Evolutionary conservation across 2,888 invertebrate species (phyloP).

Genomic region (Acanthosepion lycidas): DNA sequence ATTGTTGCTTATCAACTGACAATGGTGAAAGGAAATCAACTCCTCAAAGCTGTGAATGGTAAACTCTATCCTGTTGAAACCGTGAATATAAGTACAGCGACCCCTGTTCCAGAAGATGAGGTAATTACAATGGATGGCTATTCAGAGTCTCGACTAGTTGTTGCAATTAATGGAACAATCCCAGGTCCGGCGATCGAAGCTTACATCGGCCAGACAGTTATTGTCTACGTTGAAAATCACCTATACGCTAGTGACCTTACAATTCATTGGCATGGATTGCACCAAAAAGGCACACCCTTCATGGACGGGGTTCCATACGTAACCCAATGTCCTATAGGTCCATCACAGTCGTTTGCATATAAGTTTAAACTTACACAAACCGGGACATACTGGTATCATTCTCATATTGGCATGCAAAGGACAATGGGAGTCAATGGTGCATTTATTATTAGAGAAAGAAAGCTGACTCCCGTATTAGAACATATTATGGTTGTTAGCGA

Average conservation of each 20-base stretch:
- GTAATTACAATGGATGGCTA: constrained; percentile 63
- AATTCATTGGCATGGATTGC: constrained; percentile 61
- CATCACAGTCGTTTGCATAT: constrained; percentile 67
- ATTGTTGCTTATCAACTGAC: constrained; percentile 56
- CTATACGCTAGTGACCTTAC: constrained; percentile 55
- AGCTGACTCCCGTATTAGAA: constrained; percentile 49
- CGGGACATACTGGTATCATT: constrained; percentile 62
- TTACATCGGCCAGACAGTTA: constrained; percentile 54
- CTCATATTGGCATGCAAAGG: constrained; percentile 61
- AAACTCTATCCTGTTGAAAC: constrained; percentile 60
- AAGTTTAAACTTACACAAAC: constrained; percentile 58
- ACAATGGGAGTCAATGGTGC: constrained; percentile 68
- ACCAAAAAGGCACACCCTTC: constrained; percentile 54
- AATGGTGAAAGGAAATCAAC: constrained; percentile 56
- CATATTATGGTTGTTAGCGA: constrained; percentile 61
- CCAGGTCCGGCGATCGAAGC: constrained; percentile 64
- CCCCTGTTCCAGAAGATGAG: constrained; percentile 51
- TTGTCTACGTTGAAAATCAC: constrained; percentile 55
- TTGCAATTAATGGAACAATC: constrained; percentile 57
- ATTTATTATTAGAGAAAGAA: constrained; percentile 60
- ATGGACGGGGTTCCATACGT: constrained; percentile 66
- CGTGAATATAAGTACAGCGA: constrained; percentile 52
- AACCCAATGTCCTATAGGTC: constrained; percentile 69
- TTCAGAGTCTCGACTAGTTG: constrained; percentile 50
- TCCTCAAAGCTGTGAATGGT: constrained; percentile 51